phyloP scores from a whole-genome alignment of 2,113 vertebrate species.

The Bufo bufo region DNA sequence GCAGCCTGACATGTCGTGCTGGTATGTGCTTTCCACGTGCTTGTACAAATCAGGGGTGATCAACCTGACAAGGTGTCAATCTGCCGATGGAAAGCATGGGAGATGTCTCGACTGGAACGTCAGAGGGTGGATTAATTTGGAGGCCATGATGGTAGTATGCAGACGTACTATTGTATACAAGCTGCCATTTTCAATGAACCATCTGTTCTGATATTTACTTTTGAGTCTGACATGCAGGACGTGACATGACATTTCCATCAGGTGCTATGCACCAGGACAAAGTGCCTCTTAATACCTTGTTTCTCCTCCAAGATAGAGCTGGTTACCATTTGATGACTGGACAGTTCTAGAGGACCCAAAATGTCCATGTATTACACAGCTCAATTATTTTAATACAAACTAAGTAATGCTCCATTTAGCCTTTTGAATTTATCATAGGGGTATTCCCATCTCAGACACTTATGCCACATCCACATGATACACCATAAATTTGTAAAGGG shows the following conservation, averaged over 20 bases:
- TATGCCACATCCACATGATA: too few species aligned
- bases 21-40: constrained; percentile 6
- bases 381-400: background rate
- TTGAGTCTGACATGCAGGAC: background rate
- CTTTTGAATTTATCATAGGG: background rate
- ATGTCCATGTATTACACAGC: background rate
- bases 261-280: background rate
- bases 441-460: too few species aligned
- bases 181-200: background rate
- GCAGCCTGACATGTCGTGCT: constrained; percentile 13
- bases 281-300: background rate
- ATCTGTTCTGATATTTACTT: constrained; percentile 12
- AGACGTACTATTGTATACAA: background rate
- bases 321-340: background rate
- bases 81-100: background rate
- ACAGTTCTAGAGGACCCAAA: background rate
- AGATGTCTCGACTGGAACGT: background rate
- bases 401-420: background rate
- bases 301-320: background rate
- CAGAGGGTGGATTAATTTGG: background rate
- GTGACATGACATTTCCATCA: background rate
- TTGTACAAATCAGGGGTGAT: constrained; percentile 18
- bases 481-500: background rate
- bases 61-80: constrained; percentile 17
- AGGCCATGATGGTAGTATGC: background rate